Evolutionary conservation across 2,888 invertebrate genomes (phyloP).

Genomic region (Noctua pronuba): DNA sequence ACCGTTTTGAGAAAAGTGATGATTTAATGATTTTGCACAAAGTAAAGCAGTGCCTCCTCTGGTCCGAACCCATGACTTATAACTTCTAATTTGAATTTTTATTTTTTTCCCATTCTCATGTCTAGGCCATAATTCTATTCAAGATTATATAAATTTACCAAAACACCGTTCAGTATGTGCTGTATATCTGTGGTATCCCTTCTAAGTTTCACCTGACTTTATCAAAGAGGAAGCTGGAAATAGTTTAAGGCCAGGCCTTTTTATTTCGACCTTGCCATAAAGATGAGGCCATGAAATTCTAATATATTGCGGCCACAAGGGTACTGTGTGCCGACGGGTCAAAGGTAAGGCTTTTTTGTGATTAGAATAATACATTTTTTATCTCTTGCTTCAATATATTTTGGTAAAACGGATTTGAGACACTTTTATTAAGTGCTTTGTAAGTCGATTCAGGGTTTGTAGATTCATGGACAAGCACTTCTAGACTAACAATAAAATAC

Average conservation of each 20-base stretch:
- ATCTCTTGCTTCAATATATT: conserved; percentile 21
- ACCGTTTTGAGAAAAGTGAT: not conserved
- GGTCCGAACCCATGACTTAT: not conserved
- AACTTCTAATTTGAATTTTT: not conserved
- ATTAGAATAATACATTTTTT: conserved; percentile 35
- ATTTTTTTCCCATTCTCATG: no score
- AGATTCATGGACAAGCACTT: not conserved
- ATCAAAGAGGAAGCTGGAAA: conserved; percentile 23
- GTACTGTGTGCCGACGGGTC: conserved; percentile 7
- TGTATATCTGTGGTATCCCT: not conserved
- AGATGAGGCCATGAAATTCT: conserved; percentile 50
- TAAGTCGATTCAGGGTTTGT: not conserved
- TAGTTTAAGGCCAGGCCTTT: conserved; percentile 28
- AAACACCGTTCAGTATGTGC: not conserved
- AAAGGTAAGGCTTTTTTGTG: conserved; percentile 43
- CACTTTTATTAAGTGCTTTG: not conserved
- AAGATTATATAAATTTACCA: not conserved
- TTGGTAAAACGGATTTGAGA: conserved; percentile 4
- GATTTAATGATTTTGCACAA: not conserved
- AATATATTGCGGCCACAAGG: conserved; percentile 38
- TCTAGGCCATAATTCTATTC: not conserved
- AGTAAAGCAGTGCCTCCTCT: not conserved
- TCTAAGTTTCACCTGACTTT: conserved; percentile 12
- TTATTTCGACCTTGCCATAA: conserved; percentile 28
- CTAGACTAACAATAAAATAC: not conserved